Base-by-base conservation (phyloP, 2,888 invertebrate genomes). In the Temnothorax unifasciatus region DNA sequence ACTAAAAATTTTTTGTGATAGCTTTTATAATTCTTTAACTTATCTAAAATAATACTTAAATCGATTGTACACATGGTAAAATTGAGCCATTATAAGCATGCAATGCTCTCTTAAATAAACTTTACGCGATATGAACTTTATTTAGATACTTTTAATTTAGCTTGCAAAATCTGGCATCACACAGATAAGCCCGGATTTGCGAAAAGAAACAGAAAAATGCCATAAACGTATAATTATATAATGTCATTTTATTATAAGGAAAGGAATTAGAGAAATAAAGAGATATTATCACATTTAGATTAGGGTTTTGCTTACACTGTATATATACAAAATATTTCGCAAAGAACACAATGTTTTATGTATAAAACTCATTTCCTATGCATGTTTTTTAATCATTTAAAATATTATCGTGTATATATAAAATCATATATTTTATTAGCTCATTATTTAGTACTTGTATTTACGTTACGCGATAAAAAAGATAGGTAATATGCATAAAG, bases 251-350 rank as follows among this genome's bases (percentile, higher is more conserved):
- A 86, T 85, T 90, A 88, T 87, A 86, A 89, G 87, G n/a, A n/a
- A n/a, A n/a, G n/a, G 85, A 89, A 84, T 84, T 89, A 83, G 83
- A 88, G 74, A 91, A 92, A 87, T 89, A 88, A 90, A 87, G 68
- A 84, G 68, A 84, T 86, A 86, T 89, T 87, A 88, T 86, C 75
- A 86, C 74, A 83, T 89, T 88, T 88, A 74, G 83, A 84, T 8
- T 15, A 82, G 76, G 76, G 63, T 66, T 77, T 83, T 89, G 77
- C 79, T 88, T 77, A 74, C 88, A 50, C 82, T 88, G 84, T 85
- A 64, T 41, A 81, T 68, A 57, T 79, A 71, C 34, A 57, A 34
- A 57, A 54, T 38, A 52, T 76, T 73, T 63, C 34, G n/a, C 44
- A 68, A 73, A 57, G 44, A 15, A 73, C 44, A 57, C 21, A 50